Evolutionary conservation across 2,113 vertebrate species (phyloP).

Genomic region (Oreochromis niloticus): DNA sequence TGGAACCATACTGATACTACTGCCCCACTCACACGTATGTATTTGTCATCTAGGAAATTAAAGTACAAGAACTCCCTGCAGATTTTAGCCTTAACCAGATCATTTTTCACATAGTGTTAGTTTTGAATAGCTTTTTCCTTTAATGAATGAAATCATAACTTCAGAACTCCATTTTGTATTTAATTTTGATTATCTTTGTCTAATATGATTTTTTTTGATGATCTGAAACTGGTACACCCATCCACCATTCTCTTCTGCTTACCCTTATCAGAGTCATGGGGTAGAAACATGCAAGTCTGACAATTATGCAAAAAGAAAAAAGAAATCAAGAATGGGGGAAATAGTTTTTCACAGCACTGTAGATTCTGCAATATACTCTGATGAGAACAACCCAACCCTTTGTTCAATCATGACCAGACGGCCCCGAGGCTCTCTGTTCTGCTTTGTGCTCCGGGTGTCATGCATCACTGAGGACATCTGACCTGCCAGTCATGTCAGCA

Average conservation of each 20-base stretch:
- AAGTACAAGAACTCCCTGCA: neutral
- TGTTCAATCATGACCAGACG: neutral
- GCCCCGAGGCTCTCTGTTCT: neutral
- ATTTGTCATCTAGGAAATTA: neutral
- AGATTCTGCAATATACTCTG: neutral
- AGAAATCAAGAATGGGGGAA: neutral
- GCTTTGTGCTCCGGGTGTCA: neutral
- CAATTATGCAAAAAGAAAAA: neutral
- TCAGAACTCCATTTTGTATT: neutral
- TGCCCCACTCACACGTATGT: neutral
- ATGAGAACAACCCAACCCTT: slow-evolving; percentile 9
- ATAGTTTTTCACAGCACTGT: neutral
- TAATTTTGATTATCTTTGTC: neutral
- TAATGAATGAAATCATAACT: neutral
- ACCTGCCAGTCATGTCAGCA: slow-evolving; percentile 20
- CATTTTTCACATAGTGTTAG: neutral
- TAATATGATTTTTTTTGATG: neutral
- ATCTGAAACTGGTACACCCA: neutral
- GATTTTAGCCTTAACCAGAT: neutral
- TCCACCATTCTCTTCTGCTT: neutral
- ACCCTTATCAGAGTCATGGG: neutral
- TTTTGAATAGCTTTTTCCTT: neutral
- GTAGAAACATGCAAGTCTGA: neutral
- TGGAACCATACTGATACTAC: neutral
- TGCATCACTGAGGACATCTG: slow-evolving; percentile 36